phyloP scores from a whole-genome alignment of 2,888 invertebrate genomes.

The Macrosoma leucophasiata region DNA sequence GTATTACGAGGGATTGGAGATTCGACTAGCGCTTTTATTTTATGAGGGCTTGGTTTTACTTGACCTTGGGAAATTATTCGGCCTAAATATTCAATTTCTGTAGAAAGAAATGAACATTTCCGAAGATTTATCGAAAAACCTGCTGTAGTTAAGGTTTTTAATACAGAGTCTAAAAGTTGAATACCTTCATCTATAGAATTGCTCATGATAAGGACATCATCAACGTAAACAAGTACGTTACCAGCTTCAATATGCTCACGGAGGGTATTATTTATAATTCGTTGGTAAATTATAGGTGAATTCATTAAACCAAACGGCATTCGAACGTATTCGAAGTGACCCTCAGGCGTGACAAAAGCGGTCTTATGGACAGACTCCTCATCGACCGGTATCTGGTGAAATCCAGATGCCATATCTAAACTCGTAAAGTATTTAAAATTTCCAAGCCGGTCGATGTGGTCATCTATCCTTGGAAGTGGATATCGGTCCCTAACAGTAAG shows the following conservation, averaged over 20 bases:
- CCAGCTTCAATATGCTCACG: not conserved
- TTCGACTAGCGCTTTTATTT: not conserved
- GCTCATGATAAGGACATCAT: not conserved
- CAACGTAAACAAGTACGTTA: not conserved
- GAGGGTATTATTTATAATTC: conserved; percentile 27
- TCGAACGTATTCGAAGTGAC: conserved; percentile 36
- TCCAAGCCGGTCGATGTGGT: conserved; percentile 14
- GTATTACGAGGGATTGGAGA: not conserved
- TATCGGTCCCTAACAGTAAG: conserved; percentile 23
- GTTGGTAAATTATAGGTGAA: conserved; percentile 36
- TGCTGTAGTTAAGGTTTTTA: not conserved
- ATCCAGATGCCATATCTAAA: conserved; percentile 18
- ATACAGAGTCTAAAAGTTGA: not conserved
- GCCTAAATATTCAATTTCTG: conserved; percentile 9
- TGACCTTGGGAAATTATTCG: conserved; percentile 5
- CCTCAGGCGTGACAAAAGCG: conserved; percentile 38
- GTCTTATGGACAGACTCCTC: conserved; percentile 33
- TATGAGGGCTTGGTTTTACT: conserved; percentile 2
- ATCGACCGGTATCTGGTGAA: conserved; percentile 29
- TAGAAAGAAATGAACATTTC: conserved; percentile 5
- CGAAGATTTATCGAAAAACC: conserved; percentile 9
- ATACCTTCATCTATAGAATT: conserved; percentile 1
- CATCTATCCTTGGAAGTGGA: conserved; percentile 23
- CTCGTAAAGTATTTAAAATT: conserved; percentile 17
- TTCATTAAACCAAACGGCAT: conserved; percentile 42